Conservation (phyloP, 1,140 invertebrate genomes). For the Coboldia fuscipes region DNA sequence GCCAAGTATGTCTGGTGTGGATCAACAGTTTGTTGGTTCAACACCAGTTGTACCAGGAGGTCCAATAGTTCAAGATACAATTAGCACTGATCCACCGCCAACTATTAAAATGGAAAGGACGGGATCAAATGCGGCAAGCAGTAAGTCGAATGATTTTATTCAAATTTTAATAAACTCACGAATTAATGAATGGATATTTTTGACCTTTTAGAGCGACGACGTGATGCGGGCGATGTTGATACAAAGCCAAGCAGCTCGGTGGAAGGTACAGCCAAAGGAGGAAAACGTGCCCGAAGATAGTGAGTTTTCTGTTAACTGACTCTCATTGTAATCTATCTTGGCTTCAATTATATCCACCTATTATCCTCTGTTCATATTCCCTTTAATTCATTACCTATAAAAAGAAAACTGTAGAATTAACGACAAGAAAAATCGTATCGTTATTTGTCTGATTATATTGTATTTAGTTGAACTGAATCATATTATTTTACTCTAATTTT, state of each 20-base stretch:
- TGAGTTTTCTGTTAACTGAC: conserved; percentile 26
- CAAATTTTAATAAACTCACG: no score
- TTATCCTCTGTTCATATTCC: neutral
- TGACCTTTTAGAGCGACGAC: conserved; percentile 52
- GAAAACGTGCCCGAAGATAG: conserved; percentile 54
- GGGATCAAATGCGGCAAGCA: conserved; percentile 11
- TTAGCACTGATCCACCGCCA: conserved; percentile 5
- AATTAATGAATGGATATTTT: neutral
- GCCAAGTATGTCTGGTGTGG: conserved; percentile 19
- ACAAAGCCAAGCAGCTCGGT: conserved; percentile 49
- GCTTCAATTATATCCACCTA: neutral
- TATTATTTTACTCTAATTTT: neutral
- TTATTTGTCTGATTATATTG: neutral
- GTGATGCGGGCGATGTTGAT: conserved; percentile 59
- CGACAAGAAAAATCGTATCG: neutral
- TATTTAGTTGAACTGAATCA: neutral
- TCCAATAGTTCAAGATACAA: conserved; percentile 10
- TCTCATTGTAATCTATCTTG: neutral
- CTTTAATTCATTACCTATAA: no score
- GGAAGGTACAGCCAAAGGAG: conserved; percentile 2
- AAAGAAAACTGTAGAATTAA: neutral
- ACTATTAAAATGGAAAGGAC: conserved; percentile 18
- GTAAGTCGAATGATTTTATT: no score
- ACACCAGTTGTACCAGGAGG: conserved; percentile 17
- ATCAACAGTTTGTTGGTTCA: conserved; percentile 25